Conservation (phyloP, 2,888 invertebrate genomes). For the Leptinotarsa haldemani region DNA sequence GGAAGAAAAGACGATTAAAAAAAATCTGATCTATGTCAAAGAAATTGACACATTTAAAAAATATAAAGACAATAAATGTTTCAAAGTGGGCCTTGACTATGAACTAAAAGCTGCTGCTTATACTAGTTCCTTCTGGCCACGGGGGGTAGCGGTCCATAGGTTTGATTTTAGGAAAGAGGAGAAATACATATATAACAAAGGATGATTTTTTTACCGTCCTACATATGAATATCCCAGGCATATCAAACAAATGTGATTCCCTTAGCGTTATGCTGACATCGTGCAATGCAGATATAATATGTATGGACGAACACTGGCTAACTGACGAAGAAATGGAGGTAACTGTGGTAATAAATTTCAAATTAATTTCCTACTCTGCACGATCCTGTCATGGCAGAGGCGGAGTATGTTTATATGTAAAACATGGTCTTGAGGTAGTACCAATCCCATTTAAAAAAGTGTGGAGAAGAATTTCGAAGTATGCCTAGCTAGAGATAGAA, state of each 20-base stretch:
- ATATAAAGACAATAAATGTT: slow-evolving; percentile 23
- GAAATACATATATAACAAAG: slow-evolving; percentile 8
- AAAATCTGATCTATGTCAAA: slow-evolving; percentile 15
- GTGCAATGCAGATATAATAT: slow-evolving; percentile 8
- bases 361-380: slow-evolving; percentile 12
- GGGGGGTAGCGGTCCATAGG: background rate
- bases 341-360: slow-evolving; percentile 2
- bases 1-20: background rate
- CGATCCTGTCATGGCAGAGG: slow-evolving; percentile 21
- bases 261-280: slow-evolving; percentile 4
- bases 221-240: slow-evolving; percentile 25
- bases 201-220: background rate
- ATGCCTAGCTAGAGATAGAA: too few relatives aligned
- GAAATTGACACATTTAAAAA: slow-evolving; percentile 18
- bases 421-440: slow-evolving; percentile 11
- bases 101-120: slow-evolving; percentile 14
- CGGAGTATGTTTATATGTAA: slow-evolving; percentile 27
- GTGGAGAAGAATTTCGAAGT: background rate
- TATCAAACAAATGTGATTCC: slow-evolving; percentile 11
- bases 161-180: slow-evolving; percentile 20
- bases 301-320: slow-evolving; percentile 25
- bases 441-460: slow-evolving; percentile 6
- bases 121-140: slow-evolving; percentile 18
- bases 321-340: slow-evolving; percentile 5
- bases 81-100: slow-evolving; percentile 6